Base-by-base conservation (phyloP, 2,113 vertebrate genomes). In the Trichechus manatus region DNA sequence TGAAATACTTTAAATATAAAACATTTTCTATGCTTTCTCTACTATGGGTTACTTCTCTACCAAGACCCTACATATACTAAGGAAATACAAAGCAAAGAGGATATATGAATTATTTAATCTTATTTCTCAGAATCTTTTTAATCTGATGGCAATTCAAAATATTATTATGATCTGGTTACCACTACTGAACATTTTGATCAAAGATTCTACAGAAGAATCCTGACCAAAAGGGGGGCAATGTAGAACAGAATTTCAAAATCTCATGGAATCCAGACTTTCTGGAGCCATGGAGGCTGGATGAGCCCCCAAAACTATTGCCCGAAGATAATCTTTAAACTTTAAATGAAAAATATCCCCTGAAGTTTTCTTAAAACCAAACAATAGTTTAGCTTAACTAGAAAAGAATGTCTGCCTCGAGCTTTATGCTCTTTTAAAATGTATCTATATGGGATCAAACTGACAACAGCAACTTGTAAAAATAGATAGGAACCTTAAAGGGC, bases 51-150 rank as follows among this genome's bases (percentile, higher is more conserved):
- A 39, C 33, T 50, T 93, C 63, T 93, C 44, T 75, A 80, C 23
- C 27, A 93, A 84, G 31, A 93, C 85, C 53, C 68, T 61, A 50
- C 31, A 14, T 31, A 82, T 0, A 70, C 31, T 66, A 86, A 86
- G 25, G 19, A 78, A 56, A 93, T 27, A 44, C 4, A 63, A 44
- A 79, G 66, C 25, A 74, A 91, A 89, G 39, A 39, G 39, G 39
- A 39, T 39, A 39, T 39, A 39, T 39, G 39, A 39, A 39, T 63
- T 33, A 82, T 39, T 95, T 84, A 61, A 63, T 68, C 15, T 53
- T 94, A 74, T 72, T 92, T 92, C 31, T 70, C 66, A 81, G 42
- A 96, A 44, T 72, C 19, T 31, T 63, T 83, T 20, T 78, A 87
- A 68, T 56, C 42, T 78, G 42, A 70, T 23, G 89, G 56, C 53